Base-by-base conservation (phyloP, 1,140 invertebrate species). In the Euwallacea similis region DNA sequence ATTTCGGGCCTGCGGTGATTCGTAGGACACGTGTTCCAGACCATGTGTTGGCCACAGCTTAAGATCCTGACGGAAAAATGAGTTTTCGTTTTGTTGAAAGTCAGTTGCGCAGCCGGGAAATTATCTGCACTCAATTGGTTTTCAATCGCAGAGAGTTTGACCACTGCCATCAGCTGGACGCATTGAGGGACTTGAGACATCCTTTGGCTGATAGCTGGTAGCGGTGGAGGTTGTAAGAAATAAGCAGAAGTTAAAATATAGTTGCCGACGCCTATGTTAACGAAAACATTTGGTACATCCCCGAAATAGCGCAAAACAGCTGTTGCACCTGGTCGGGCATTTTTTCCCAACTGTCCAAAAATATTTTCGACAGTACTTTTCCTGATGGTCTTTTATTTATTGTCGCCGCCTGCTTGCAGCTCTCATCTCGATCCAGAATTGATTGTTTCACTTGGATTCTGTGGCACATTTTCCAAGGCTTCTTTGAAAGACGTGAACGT, bases 11-110 rank as follows among this genome's bases (percentile, higher is more conserved):
- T 7, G 58, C 21, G 21, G 21, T 61, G 56, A 69, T 69, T 56
- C 69, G 62, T 71, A 11, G 69, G 62, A 71, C 69, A 71, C 60
- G 69, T 71, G 69, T 71, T 71, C 33, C 42, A 63, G 41, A 59
- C 69, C 69, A 71, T 71, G 69, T 71, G 69, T 63, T 69, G n/a
- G 68, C 68, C 68, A 44, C 69, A 65, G 61, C 60, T 71, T 55
- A 71, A 58, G 59, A 47, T 65, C 69, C 16, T 58, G 69, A 71
- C 62, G 62, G 69, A 65, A 71, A 71, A 71, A 71, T 65, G 69
- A 65, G 53, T 65, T 64, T 71, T 71, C 50, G 16, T 41, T 71
- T 71, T 56, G 69, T 65, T 60, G 43, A 65, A 65, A 71, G 7
- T 8, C 67, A 69, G 60, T 63, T 55, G 10, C 13, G 68, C 47